phyloP scores from a whole-genome alignment of 2,797 vertebrate species.

The Amblyopsis hoosieri region DNA sequence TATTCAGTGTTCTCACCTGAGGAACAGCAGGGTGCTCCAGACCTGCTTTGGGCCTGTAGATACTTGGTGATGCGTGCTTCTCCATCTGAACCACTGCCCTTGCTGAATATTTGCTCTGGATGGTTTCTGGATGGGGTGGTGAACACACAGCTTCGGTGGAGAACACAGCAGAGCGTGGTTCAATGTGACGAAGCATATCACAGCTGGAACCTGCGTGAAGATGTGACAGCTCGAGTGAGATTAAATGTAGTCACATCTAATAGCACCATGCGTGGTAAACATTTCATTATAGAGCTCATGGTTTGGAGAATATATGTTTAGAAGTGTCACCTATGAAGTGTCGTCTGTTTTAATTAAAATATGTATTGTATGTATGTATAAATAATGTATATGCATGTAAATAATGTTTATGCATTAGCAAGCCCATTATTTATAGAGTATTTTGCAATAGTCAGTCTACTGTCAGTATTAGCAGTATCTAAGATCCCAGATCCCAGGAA shows the following conservation, averaged over 20 bases:
- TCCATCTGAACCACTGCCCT: conserved; percentile 72
- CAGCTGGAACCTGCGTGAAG: conserved; percentile 8
- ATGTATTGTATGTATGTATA: too few relatives aligned
- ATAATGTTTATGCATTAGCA: too few relatives aligned
- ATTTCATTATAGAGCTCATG: too few relatives aligned
- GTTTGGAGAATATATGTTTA: too few relatives aligned
- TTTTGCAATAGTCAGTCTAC: too few relatives aligned
- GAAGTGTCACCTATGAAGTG: too few relatives aligned
- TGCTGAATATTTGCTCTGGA: conserved; percentile 54
- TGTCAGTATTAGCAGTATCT: too few relatives aligned
- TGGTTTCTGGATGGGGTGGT: conserved; percentile 39
- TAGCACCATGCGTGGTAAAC: neutral
- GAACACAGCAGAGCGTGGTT: conserved; percentile 17
- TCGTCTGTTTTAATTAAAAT: too few relatives aligned
- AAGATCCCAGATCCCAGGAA: too few relatives aligned
- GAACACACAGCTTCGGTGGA: conserved; percentile 3
- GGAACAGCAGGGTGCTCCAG: conserved; percentile 72
- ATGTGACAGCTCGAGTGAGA: conserved; percentile 12
- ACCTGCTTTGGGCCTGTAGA: conserved; percentile 75
- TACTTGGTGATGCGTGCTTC: conserved; percentile 76
- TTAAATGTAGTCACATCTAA: conserved; percentile 3
- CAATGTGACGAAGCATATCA: conserved; percentile 6
- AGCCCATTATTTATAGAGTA: too few relatives aligned
- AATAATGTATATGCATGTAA: too few relatives aligned
- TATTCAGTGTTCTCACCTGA: conserved; percentile 69